Evolutionary conservation across 2,888 invertebrate species (phyloP).

Genomic region (Dynastes hyllus): DNA sequence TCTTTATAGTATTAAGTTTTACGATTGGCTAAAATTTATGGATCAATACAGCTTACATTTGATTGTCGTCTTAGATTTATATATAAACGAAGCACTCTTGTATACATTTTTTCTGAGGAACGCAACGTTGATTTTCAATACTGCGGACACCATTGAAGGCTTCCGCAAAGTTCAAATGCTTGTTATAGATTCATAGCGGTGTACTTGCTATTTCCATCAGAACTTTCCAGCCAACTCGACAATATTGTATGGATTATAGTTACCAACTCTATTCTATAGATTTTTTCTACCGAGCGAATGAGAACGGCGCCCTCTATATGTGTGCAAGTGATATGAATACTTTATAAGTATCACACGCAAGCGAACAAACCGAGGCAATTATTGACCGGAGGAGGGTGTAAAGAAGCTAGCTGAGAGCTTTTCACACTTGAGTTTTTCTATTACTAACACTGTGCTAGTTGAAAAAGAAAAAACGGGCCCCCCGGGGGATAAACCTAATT

Average conservation of each 20-base stretch:
- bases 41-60: background rate
- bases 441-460: background rate
- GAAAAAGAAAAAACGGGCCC: too few species aligned
- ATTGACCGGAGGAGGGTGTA: constrained; percentile 17
- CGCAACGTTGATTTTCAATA: too few species aligned
- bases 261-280: constrained; percentile 15
- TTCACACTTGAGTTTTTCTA: constrained; percentile 19
- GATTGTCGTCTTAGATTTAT: too few species aligned
- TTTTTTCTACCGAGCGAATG: background rate
- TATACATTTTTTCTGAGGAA: too few species aligned
- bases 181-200: too few species aligned
- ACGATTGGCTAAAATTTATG: constrained; percentile 32
- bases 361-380: constrained; percentile 14
- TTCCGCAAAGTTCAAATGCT: too few species aligned
- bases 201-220: background rate
- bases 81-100: too few species aligned
- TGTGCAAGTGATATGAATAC: constrained; percentile 34
- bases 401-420: constrained; percentile 14
- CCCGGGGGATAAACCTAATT: too few species aligned
- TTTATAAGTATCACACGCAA: constrained; percentile 31
- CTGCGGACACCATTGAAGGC: too few species aligned
- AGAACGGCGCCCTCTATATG: background rate
- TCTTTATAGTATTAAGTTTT: constrained; percentile 38
- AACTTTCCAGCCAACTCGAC: background rate
- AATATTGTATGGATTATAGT: constrained; percentile 1